Conservation (phyloP, 2,113 vertebrate species). For the Galemys pyrenaicus region DNA sequence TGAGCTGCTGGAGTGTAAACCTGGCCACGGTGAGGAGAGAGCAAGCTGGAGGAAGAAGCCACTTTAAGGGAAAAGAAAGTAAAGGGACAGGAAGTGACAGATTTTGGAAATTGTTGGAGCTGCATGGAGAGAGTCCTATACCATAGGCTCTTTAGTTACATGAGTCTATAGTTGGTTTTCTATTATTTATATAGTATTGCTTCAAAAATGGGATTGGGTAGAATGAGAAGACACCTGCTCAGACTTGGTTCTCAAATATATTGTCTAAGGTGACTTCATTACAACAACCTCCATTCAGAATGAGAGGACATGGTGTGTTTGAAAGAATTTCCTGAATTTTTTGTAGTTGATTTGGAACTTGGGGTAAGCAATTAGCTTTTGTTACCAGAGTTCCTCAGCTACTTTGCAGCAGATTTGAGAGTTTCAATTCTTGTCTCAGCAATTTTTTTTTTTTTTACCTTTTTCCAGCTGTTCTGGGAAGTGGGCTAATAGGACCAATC, state of each 20-base stretch:
- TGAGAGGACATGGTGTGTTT: background rate
- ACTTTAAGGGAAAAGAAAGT: background rate
- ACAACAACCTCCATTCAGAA: background rate
- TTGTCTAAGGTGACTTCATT: background rate
- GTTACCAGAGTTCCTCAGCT: background rate
- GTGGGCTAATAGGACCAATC: background rate
- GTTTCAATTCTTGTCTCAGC: conserved; percentile 46
- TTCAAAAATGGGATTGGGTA: background rate
- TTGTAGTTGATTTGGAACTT: background rate
- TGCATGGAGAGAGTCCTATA: background rate
- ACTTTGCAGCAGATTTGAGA: background rate
- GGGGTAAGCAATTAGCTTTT: background rate
- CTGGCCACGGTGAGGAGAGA: background rate
- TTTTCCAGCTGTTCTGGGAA: background rate
- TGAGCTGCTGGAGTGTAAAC: background rate
- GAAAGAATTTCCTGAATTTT: background rate
- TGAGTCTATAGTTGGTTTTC: background rate
- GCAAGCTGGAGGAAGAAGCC: background rate
- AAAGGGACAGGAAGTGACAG: background rate
- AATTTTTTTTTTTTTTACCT: conserved; percentile 37
- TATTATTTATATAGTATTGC: background rate
- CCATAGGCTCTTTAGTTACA: background rate
- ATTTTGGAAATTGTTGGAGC: background rate
- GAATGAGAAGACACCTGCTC: background rate
- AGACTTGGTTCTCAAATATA: background rate